Conservation (phyloP, 2,113 vertebrate genomes). For the crab-eating macaque (Macaca fascicularis) region T2T-MFA8v1.1 NC_088387.1:41938001-41938500, state of each 20-base stretch:
- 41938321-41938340: neutral
- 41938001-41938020: neutral
- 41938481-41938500: neutral
- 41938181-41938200: neutral
- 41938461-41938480: neutral
- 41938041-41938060: neutral
- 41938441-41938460: neutral
- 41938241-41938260: slow-evolving; percentile 12
- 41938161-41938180: neutral
- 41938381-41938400: neutral
- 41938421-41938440: neutral
- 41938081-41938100: neutral
- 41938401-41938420: neutral
- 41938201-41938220: slow-evolving; percentile 13
- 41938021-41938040: neutral
- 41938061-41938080: neutral
- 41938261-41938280: neutral
- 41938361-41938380: neutral
- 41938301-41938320: slow-evolving; percentile 31
- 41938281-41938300: neutral
- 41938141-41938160: neutral
- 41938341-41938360: neutral
- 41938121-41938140: neutral
- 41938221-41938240: slow-evolving; percentile 31
- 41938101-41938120: neutral